Base-by-base conservation (phyloP, 2,113 vertebrate genomes). In the Odontesthes bonariensis region DNA sequence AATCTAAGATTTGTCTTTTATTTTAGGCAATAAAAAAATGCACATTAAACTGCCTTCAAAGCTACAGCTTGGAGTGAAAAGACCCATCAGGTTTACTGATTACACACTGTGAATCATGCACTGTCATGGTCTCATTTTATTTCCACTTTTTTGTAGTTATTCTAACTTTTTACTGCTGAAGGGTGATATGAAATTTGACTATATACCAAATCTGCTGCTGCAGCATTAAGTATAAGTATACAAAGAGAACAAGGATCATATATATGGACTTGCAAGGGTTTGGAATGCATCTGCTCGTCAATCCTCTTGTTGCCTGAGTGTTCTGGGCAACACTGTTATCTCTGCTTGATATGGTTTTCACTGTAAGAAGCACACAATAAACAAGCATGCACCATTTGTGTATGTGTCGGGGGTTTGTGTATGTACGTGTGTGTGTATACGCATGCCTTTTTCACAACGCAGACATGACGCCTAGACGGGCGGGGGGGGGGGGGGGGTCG, bases 321-420 rank as follows among this genome's bases (percentile, higher is more conserved):
- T 57, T 85, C 75, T 72, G n/a, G 84, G 73, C 75, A 84, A 77
- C 70, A 84, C 75, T 55, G 73, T 84, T 88, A 93, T 95, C 94
- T 93, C 94, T 92, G 89, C 91, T 91, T 89, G 92, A 93, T 92
- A 70, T 77, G 75, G 71, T 64, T 84, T 73, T 76, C 84, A 88
- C 95, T 95, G 94, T 90, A 94, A 90, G 74, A 88, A 88, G 74
- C 88, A 94, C 94, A 96, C 95, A 96, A 96, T 94, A 91, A 92
- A 64, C 72, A 69, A 56, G 55, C 53, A 57, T 74, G 71, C 70
- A 7, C 46, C 55, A 40, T 69, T 64, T 71, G 44, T 77, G 66
- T 47, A 57, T 27, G 22, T 6, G 44, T 46, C 13, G 6, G 42
- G 1, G 3, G 10, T 54, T 35, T 47, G 59, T 64, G 56, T 5